Evolutionary conservation across 2,888 invertebrate genomes (phyloP), one percentile per base, ranked within the genome.

Genomic region (Noctua janthe): DNA sequence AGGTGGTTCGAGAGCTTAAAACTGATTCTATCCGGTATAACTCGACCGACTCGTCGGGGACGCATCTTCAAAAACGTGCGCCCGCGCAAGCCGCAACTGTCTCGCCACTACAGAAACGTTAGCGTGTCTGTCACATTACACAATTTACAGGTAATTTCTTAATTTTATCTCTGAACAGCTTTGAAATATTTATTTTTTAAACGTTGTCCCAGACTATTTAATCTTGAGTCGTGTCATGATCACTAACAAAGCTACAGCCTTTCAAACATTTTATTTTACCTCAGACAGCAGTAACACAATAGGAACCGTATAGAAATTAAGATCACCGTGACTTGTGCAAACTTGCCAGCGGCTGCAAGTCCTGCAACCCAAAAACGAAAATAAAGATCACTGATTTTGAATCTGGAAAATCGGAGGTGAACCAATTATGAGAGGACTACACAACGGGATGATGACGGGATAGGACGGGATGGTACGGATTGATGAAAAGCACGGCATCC

Each of bases 1-100:
- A 97, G 98, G 87, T 99, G 99, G 99, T 99, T 99, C 94, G 99
- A 99, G 94, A 99, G 99, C 92, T 97, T 99, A 54, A 99, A 99
- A 95, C 97, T 99, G 82, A 99, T 99, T 85, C 95, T 99, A 59
- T 99, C 99, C 0, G 98, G 98, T 0, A 99, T 99, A 0, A 99
- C 99, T 2, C 98, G 99, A 2, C 99, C 99, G 0, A 99, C 99
- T 0, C 98, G 99, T 17, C 97, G 99, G 89, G 99, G 99, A 0
- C 97, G 98, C 1, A 97, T 99, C 56, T 99, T 99, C 95, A 97
- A 98, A 83, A 99, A 99, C 93, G 97, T 98, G 73, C 97, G 98
- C 20, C 98, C 99, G 23, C 97, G 98, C 78, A 99, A 99, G 94
- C 98, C 98, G 85, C 99, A 99, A 90, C 97, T 99, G 8, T 99